Evolutionary conservation across 2,888 invertebrate genomes (phyloP).

Genomic region (Cryptophagus acutangulus): DNA sequence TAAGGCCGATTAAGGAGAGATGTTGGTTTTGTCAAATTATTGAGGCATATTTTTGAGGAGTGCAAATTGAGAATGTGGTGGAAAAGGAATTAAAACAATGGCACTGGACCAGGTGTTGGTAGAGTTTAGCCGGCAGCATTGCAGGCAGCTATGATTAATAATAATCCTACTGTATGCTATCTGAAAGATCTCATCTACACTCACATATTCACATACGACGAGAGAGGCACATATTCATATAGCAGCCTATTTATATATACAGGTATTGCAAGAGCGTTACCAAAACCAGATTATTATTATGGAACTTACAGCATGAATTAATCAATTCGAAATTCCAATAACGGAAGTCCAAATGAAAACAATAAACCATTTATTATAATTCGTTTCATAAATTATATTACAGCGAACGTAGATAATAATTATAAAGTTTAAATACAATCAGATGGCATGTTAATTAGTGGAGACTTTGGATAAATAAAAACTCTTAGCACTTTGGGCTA

Average conservation of each 20-base stretch:
- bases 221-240: slow-evolving; percentile 5
- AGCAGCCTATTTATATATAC: background rate
- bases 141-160: slow-evolving; percentile 40
- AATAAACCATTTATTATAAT: slow-evolving; percentile 8
- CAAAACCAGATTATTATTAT: slow-evolving; percentile 1
- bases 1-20: too few relatives aligned
- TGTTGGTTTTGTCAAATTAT: too few relatives aligned
- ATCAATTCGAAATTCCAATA: slow-evolving; percentile 4
- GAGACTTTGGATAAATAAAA: too few relatives aligned
- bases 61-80: too few relatives aligned
- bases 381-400: slow-evolving; percentile 3
- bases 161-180: slow-evolving; percentile 46
- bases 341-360: slow-evolving; percentile 4
- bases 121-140: slow-evolving; percentile 30
- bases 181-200: slow-evolving; percentile 29
- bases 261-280: background rate
- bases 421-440: slow-evolving; percentile 4
- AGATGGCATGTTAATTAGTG: slow-evolving; percentile 4
- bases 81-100: slow-evolving; percentile 36
- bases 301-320: slow-evolving; percentile 3
- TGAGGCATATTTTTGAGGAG: too few relatives aligned
- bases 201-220: slow-evolving; percentile 22
- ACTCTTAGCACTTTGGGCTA: too few relatives aligned
- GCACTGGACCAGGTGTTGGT: slow-evolving; percentile 42
- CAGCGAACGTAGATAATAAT: background rate